Evolutionary conservation across 2,888 invertebrate species (phyloP), one percentile per base, ranked within the genome.

Genomic region (Osmoderma eremita): DNA sequence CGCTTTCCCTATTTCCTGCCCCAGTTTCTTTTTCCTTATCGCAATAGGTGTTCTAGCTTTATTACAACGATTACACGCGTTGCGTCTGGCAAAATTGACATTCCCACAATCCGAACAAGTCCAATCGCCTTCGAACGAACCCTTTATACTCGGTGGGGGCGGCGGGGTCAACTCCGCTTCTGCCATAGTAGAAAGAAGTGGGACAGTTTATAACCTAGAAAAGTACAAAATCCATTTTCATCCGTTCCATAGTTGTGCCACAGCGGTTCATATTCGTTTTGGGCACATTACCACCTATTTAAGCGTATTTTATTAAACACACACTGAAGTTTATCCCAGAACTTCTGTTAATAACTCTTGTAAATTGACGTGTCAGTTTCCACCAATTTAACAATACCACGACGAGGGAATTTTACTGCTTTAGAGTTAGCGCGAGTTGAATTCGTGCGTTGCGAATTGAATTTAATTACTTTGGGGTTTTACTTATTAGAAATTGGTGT

Each of bases 1-100:
- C 18, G 92, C 94, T 85, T 98, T 98, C 2, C 99, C 99, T 75
- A 99, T 98, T 85, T 98, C 98, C 68, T 94, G 94, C 0, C 97
- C 95, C 54, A 95, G 86, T 83, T 94, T 94, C 82, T 93, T 94
- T 82, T 91, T 91, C 76, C 86, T 87, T n/a, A 81, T 80, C 63
- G 77, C 74, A 50, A 74, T 75, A n/a, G 78, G 84, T 41, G 83
- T 83, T 70, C 84, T 83, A 69, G 85, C 92, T 86, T 92, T 93
- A 74, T 92, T 92, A 84, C 97, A 98, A 75, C 96, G 90, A 85
- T 97, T 97, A 83, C 98, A 98, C 75, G 92, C 90, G 76, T 86
- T 88, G 75, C 97, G 86, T 71, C 97, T 88, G 30, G 96, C 94
- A 86, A 97, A 97, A 85, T 98, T 98, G 64, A 97, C 88, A 87